Percentiles rank a stretch among this genome's conserved stretches.
phyloP scores from a whole-genome alignment of 2,113 vertebrate species.

The Boulengeromyrus knoepffleri region DNA sequence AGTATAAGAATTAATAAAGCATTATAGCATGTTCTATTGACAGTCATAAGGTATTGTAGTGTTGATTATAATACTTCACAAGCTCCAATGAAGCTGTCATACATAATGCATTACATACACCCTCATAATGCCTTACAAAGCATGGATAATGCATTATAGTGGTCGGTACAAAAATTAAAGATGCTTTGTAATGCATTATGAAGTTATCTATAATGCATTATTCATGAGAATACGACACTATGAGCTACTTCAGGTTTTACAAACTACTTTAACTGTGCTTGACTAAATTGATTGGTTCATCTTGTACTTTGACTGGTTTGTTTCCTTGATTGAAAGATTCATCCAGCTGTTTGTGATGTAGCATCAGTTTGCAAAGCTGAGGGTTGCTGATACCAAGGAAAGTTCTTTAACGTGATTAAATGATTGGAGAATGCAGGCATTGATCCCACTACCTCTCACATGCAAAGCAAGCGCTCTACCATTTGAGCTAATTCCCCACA shows the following conservation, averaged over 20 bases:
- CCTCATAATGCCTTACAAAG: background rate
- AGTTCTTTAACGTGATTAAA: too few species aligned
- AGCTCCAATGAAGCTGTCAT: background rate
- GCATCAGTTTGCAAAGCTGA: background rate
- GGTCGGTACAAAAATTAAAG: background rate
- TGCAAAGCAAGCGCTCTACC: conserved; percentile 59
- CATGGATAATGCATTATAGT: background rate
- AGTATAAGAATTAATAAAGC: background rate
- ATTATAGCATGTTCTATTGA: background rate
- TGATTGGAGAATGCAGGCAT: conserved; percentile 41
- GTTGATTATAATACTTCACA: background rate
- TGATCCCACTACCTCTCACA: conserved; percentile 53
- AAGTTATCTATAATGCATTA: background rate
- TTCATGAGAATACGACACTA: background rate
- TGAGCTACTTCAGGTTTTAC: too few species aligned
- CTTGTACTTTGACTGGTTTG: too few species aligned
- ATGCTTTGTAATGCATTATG: background rate
- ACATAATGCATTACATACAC: background rate
- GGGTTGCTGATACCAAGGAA: too few species aligned
- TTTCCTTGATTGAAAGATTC: too few species aligned
- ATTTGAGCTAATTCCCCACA: conserved; percentile 55
- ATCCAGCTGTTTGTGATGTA: too few species aligned
- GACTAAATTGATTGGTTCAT: too few species aligned
- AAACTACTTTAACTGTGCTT: too few species aligned
- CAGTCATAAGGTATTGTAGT: background rate